These are phyloP conservation scores for Andrena chrysosceles DNA, from an alignment of 2,888 invertebrate species.

Conservation along the genomic window DNA sequence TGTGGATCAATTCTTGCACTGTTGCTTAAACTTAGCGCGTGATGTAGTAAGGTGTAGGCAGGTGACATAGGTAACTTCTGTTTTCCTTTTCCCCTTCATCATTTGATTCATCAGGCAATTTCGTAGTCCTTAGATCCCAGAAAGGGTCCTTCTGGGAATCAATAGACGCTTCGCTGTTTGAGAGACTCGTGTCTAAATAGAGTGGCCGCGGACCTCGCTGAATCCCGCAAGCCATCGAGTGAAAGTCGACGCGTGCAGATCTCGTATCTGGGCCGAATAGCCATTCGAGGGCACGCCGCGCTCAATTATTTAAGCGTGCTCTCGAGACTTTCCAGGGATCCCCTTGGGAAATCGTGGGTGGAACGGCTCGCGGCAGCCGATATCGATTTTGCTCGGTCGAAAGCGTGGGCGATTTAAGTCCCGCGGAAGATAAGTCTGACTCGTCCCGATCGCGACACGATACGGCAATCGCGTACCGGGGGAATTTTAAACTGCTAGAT, in stretches of 20 bases:
- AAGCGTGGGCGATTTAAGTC: neutral
- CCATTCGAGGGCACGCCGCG: constrained; percentile 51
- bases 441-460: neutral
- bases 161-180: too few relatives aligned
- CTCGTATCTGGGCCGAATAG: constrained; percentile 57
- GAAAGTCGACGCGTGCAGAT: constrained; percentile 42
- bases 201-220: too few relatives aligned
- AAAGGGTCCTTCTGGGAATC: too few relatives aligned
- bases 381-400: too few relatives aligned
- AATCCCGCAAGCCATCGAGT: constrained; percentile 8
- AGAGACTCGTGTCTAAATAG: too few relatives aligned
- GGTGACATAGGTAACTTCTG: too few relatives aligned
- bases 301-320: constrained; percentile 67
- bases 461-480: neutral
- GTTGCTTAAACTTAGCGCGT: too few relatives aligned
- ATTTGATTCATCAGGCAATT: neutral
- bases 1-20: too few relatives aligned
- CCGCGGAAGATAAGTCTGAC: neutral
- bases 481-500: constrained; percentile 10
- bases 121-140: neutral
- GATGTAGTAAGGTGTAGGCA: too few relatives aligned
- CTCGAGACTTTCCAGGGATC: constrained; percentile 43
- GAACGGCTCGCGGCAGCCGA: neutral
- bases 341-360: constrained; percentile 9
- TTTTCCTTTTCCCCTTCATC: too few relatives aligned